phyloP scores from a whole-genome alignment of 2,113 vertebrate genomes.

The Laterallus jamaicensis region DNA sequence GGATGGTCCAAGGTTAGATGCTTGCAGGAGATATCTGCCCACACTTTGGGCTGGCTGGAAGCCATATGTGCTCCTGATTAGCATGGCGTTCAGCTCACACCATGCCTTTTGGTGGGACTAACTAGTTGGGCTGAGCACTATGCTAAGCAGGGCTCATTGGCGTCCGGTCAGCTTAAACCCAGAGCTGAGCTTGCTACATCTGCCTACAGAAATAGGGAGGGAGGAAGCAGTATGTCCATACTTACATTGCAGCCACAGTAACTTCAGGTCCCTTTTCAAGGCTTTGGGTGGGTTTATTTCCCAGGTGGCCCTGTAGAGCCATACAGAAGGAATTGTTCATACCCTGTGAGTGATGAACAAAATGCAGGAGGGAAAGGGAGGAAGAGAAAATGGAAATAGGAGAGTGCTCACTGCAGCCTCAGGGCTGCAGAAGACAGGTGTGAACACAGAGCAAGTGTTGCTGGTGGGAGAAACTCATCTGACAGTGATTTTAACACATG shows the following conservation, averaged over 20 bases:
- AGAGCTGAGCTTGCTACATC: background rate
- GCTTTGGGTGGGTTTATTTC: background rate
- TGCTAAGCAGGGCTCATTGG: background rate
- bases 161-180: background rate
- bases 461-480: background rate
- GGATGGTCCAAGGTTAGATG: background rate
- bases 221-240: background rate
- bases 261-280: background rate
- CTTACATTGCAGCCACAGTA: background rate
- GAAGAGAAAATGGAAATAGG: background rate
- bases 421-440: slow-evolving; percentile 15
- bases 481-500: background rate
- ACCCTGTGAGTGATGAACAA: background rate
- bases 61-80: background rate
- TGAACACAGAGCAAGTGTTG: background rate
- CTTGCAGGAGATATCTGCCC: background rate
- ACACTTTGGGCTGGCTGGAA: background rate
- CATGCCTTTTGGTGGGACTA: background rate
- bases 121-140: background rate
- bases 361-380: background rate
- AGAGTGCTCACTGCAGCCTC: background rate
- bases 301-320: background rate
- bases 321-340: background rate
- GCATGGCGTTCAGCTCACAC: background rate
- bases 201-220: background rate